These are phyloP conservation scores for Halichondria panicea DNA, from an alignment of 37 sponge, comb jelly and placozoan species.

Conservation along the genomic window DNA sequence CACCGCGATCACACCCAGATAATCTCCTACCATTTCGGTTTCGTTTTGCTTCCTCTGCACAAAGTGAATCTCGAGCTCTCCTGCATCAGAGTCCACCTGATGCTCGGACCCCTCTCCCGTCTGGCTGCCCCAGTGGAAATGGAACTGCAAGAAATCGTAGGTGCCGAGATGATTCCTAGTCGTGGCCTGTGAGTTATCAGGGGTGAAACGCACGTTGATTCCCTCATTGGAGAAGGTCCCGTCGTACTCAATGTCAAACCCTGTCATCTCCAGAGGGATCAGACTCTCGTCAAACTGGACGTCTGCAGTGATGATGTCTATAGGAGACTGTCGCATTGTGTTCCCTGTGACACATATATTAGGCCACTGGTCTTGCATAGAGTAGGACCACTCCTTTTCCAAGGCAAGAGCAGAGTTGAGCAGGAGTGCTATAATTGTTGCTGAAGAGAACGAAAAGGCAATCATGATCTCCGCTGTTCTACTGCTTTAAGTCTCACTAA, in stretches of 20 bases:
- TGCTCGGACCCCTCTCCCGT: slow-evolving; percentile 50
- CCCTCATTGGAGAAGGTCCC: not conserved
- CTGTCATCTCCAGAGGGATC: not conserved
- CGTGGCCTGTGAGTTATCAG: not conserved
- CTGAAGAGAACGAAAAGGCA: too few species aligned
- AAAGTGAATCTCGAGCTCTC: slow-evolving; percentile 41
- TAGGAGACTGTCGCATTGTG: slow-evolving; percentile 9
- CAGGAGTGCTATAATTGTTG: too few species aligned
- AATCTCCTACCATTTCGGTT: not conserved
- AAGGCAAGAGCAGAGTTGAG: too few species aligned
- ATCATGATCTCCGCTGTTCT: too few species aligned
- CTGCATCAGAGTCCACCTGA: slow-evolving; percentile 7
- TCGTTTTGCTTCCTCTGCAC: slow-evolving; percentile 20
- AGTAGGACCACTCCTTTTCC: too few species aligned
- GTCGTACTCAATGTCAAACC: not conserved
- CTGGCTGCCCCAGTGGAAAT: slow-evolving; percentile 55
- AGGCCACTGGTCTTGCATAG: too few species aligned
- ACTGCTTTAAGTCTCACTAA: too few species aligned
- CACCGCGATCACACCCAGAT: slow-evolving; percentile 23
- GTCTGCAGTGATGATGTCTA: not conserved
- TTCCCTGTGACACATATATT: too few species aligned
- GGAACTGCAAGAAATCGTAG: slow-evolving; percentile 46
- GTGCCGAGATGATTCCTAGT: slow-evolving; percentile 15
- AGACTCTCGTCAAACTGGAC: not conserved
- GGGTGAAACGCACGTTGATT: slow-evolving; percentile 2